Base-by-base conservation (phyloP, 2,888 invertebrate genomes). In the Synergus laeviventris region DNA sequence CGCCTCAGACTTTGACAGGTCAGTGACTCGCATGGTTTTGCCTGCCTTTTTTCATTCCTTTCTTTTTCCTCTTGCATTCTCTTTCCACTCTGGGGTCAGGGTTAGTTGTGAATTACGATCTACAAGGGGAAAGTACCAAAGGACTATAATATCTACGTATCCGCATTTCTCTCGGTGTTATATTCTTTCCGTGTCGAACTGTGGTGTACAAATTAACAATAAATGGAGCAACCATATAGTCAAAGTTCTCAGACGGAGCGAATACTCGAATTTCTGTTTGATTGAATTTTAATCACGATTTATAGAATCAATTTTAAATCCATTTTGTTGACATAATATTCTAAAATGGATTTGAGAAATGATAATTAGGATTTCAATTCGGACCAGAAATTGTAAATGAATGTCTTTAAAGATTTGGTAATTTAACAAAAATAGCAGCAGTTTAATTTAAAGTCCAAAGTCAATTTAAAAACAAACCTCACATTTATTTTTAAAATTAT, bases 21-120 rank as follows among this genome's bases (percentile, higher is more conserved):
- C 70, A 70, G 70, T 70, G 70, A 70, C 70, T 70, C 24, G n/a
- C 31, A 49, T 16, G 31, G 70, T 70, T 70, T 70, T 70, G 12
- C 31, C 31, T 54, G 49, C 36, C 49, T 70, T 66, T 45, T 31
- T 60, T 3, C 61, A 16, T 61, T 61, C 16, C 14, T 9, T 36
- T 66, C 64, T 54, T 24, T 59, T 18, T 56, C 12, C 56, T 56
- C 21, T 56, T 21, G 21, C 59, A 59, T 59, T 59, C 59, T 24
- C 59, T 49, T 45, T 59, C 14, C 18, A 8, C 18, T 39, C 66
- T 16, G 24, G 45, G 49, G 70, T 70, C 70, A 70, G 49, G 70
- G 70, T 70, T 54, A 54, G 54, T 54, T 54, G 31, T 31, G 18
- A 18, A 54, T 18, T 54, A 49, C 18, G 16, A 70, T 31, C 12